Evolutionary conservation across 2,113 vertebrate genomes (phyloP), one percentile per base, ranked within the genome.

Genomic region (Lamprotornis superbus): DNA sequence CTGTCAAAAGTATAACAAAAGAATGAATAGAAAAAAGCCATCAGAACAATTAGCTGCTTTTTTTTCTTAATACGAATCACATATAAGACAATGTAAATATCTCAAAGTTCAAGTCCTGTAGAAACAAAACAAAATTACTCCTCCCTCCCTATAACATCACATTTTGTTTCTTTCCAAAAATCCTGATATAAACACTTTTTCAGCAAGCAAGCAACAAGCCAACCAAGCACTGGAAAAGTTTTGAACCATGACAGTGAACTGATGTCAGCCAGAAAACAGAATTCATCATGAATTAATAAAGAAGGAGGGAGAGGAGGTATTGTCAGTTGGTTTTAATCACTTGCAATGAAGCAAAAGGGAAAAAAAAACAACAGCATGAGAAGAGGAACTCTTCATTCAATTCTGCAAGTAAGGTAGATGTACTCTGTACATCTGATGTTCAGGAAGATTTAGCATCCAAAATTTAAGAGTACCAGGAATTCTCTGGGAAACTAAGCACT

Each of bases 281-380:
- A 89, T 91, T 94, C 93, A 96, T 92, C 44, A 61, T 88, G 85
- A 94, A 93, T 70, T 89, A 95, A 94, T 94, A 87, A 93, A 95
- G 63, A 73, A 35, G 2, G 6, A 25, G 59, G 24, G 47, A 86
- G 68, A 94, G 24, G 28, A 86, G 27, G 52, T 81, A 80, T 31
- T 90, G 59, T 91, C 92, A 88, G 70, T 93, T 92, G 79, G 73
- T 94, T 96, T 96, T 94, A 95, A 94, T 95, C 22, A 90, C 79
- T 81, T 89, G 78, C 22, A 76, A 46, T 88, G 78, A 80, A 95
- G 61, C 56, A 81, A 94, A 46, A 80, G 20, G 6, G 7, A 7
- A 9, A 53, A 52, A 55, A 46, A 52, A 47, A 57, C 0, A 40
- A 13, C 44, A 56, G 28, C 44, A 89, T 42, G 31, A 78, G n/a